Evolutionary conservation across 2,797 vertebrate genomes (phyloP), one percentile per base, ranked within the genome.

Genomic region (Spea hammondii): DNA sequence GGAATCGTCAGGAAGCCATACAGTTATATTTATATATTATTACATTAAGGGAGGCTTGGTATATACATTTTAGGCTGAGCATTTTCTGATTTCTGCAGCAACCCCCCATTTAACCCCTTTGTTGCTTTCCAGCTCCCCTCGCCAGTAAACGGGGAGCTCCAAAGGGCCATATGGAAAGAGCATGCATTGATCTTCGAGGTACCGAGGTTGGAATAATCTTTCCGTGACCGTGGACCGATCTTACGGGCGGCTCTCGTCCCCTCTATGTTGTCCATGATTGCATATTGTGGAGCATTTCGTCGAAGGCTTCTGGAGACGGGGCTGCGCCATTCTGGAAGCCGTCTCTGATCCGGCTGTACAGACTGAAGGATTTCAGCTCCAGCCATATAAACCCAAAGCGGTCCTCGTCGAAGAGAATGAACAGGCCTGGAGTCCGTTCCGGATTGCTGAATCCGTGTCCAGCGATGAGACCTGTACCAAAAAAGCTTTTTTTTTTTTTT

Each of bases 361-460:
- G 90, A 80, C 98, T 99, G 89, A 99, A 99, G 74, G 97, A 98
- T 84, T 98, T 98, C 44, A 99, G 91, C 90, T 99, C 96, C 86
- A 99, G 89, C 98, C 98, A 99, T 89, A 99, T 95, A 91, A 99
- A 99, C 45, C 98, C 98, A 0, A 99, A 99, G 53, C 94, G 96
- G 79, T 99, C 93, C 1, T 97, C 92, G 0, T 99, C 97, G 0
- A 99, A 99, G 13, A 98, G 88, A 53, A 99, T 91, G 9, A 99
- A 99, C 65, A 98, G 91, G 0, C 98, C 98, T 0, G 98, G 98
- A 0, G 96, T 99, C 78, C 95, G 91, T 88, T 99, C 96, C 0
- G 98, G 98, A 85, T 96, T 99, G 55, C 97, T 99, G 81, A 99
- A 99, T 85, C 97, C 97, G 0, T 99, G 98, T 44, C 96, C 98